Percentiles rank a stretch among this genome's conserved stretches.
These are phyloP conservation scores for Acanthornis magna DNA, from an alignment of 2,797 vertebrate species.

Conservation along the genomic window DNA sequence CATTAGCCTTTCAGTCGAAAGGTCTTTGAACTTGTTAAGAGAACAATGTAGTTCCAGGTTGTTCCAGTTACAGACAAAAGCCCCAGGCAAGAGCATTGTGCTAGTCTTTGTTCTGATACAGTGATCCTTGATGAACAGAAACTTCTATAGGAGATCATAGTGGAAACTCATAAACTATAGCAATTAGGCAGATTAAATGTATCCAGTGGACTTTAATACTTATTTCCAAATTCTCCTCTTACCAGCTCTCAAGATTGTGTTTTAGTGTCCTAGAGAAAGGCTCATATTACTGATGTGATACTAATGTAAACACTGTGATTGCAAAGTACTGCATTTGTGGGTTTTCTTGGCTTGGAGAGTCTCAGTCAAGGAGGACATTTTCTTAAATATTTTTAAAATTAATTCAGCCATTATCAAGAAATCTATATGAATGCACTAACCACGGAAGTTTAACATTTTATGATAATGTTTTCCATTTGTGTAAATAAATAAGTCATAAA, in stretches of 20 bases:
- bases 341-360: conserved; percentile 39
- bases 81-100: background rate
- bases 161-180: background rate
- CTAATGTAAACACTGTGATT: conserved; percentile 20
- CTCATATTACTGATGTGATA: conserved; percentile 13
- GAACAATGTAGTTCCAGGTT: conserved; percentile 5
- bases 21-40: conserved; percentile 21
- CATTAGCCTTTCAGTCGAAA: background rate
- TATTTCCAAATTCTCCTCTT: conserved; percentile 10
- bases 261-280: conserved; percentile 1
- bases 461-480: conserved; percentile 52
- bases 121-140: background rate
- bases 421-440: conserved; percentile 43
- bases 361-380: background rate
- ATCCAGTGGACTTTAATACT: background rate
- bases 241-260: background rate
- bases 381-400: conserved; percentile 53
- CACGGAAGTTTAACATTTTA: conserved; percentile 49
- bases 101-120: background rate
- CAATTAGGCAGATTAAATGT: conserved; percentile 23
- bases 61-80: conserved; percentile 6
- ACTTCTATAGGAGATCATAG: background rate
- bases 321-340: conserved; percentile 37
- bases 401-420: conserved; percentile 50
- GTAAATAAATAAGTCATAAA: conserved; percentile 40